These are phyloP conservation scores for Emys orbicularis DNA, from an alignment of 2,797 vertebrate species.

Conservation along the genomic window DNA sequence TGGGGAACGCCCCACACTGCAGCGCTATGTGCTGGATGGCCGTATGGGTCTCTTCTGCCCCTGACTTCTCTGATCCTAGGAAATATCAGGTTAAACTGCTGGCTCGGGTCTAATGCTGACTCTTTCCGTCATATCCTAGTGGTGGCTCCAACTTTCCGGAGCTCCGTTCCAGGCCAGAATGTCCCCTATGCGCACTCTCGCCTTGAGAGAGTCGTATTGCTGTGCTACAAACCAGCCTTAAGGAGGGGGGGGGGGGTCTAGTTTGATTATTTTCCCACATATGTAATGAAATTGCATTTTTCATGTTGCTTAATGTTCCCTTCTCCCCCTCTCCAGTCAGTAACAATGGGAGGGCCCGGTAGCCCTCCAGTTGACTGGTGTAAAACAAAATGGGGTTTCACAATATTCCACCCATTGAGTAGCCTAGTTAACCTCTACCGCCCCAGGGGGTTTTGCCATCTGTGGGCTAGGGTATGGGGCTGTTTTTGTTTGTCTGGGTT, in stretches of 20 bases:
- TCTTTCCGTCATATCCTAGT: background rate
- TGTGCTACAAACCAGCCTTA: background rate
- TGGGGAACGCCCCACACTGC: no score
- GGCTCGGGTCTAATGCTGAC: background rate
- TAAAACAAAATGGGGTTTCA: background rate
- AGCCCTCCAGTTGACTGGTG: background rate
- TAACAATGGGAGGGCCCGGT: background rate
- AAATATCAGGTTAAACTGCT: background rate
- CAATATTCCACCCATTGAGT: background rate
- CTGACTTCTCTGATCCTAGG: background rate
- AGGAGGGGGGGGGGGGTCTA: background rate
- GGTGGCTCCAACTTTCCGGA: background rate
- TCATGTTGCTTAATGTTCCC: background rate
- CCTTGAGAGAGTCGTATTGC: background rate
- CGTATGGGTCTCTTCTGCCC: background rate
- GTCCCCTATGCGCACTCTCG: background rate
- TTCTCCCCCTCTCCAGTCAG: background rate
- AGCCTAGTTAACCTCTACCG: background rate
- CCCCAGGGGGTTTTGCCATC: background rate
- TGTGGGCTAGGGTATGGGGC: background rate
- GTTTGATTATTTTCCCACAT: background rate
- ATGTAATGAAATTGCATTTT: background rate
- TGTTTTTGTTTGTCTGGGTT: background rate
- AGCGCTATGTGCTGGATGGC: background rate
- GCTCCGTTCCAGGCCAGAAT: background rate